Evolutionary conservation across 2,888 invertebrate species (phyloP).

Genomic region (Uropetala carovei): DNA sequence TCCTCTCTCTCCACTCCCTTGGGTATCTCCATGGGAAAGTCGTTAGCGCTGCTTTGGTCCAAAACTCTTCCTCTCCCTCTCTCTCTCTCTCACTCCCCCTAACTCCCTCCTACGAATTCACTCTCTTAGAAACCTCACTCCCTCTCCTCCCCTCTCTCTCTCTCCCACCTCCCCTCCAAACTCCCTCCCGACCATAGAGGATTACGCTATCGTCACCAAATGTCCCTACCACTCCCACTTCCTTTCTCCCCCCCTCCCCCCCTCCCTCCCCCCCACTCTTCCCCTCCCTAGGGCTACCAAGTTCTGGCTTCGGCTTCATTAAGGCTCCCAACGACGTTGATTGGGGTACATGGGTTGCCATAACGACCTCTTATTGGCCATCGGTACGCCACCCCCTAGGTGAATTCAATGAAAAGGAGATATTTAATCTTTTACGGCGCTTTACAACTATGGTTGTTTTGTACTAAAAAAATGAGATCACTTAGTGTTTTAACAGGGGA

Average conservation of each 20-base stretch:
- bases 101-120: not conserved
- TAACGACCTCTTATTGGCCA: constrained; percentile 53
- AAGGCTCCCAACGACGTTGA: constrained; percentile 37
- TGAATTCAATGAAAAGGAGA: constrained; percentile 19
- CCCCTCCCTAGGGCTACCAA: constrained; percentile 9
- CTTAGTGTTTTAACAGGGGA: not conserved
- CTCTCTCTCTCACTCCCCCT: not conserved
- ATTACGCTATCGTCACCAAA: constrained; percentile 57
- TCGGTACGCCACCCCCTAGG: not conserved
- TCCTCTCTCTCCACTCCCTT: constrained; percentile 21
- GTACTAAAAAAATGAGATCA: not conserved
- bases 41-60: constrained; percentile 48
- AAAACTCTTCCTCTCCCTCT: constrained; percentile 14
- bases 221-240: not conserved
- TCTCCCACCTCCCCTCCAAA: not conserved
- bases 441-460: not conserved
- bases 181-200: constrained; percentile 11
- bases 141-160: not conserved
- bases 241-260: not conserved
- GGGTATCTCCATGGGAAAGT: constrained; percentile 53
- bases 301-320: constrained; percentile 54
- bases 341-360: constrained; percentile 38
- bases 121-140: not conserved
- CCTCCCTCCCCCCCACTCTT: not conserved
- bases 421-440: not conserved